phyloP scores from a whole-genome alignment of 2,888 invertebrate species.

The Monoplex corrugatus region DNA sequence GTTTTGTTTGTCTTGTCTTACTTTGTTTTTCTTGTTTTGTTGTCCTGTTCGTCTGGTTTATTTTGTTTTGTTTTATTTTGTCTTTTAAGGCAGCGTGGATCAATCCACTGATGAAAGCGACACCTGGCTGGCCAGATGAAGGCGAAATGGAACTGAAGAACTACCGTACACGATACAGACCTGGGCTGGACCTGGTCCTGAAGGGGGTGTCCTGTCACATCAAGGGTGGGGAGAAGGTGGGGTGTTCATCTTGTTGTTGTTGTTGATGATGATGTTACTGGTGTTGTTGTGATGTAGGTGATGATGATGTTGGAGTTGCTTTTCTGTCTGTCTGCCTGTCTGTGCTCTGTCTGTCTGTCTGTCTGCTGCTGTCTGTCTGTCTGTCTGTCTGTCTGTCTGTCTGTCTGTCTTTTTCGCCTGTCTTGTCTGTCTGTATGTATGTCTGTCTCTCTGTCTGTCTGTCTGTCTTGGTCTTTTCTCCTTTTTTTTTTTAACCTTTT shows the following conservation, averaged over 20 bases:
- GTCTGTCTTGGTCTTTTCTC: no score
- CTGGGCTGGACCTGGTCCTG: constrained; percentile 79
- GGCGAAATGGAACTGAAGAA: constrained; percentile 75
- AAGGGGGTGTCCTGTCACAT: constrained; percentile 76
- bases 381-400: background rate
- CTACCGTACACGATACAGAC: constrained; percentile 77
- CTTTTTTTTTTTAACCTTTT: no score
- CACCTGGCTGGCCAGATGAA: constrained; percentile 74
- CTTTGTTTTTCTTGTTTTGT: no score
- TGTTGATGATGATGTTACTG: background rate
- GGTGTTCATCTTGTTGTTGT: no score
- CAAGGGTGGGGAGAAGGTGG: constrained; percentile 77
- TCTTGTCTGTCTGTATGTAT: background rate
- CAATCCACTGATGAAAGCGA: constrained; percentile 61
- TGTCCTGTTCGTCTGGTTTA: no score
- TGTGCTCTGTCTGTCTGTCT: background rate
- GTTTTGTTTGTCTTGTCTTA: no score
- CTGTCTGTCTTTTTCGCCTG: no score
- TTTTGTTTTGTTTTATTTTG: no score
- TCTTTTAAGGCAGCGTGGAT: constrained; percentile 77
- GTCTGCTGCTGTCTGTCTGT: background rate
- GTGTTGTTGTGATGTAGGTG: background rate
- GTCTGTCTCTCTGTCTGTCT: background rate
- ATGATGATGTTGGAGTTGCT: background rate
- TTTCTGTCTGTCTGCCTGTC: background rate